Evolutionary conservation across 2,888 invertebrate species (phyloP), one percentile per base, ranked within the genome.

Genomic region (Corbicula japonica): DNA sequence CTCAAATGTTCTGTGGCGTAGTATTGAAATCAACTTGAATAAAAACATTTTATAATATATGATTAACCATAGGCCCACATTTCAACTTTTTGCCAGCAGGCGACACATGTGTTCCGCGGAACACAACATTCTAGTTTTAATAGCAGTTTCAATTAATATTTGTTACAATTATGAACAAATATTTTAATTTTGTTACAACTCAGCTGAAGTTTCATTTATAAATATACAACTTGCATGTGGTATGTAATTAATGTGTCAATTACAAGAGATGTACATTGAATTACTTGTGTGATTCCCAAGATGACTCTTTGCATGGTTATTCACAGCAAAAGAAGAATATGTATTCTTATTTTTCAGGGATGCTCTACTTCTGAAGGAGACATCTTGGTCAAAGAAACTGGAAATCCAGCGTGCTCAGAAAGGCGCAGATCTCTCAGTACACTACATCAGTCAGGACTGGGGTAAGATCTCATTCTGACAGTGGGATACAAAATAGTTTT

Each of bases 361-460:
- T 81, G 70, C 77, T 21, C 46, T 81, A 21, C 79, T 92, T 41
- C 35, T 89, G 30, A 86, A 83, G 68, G 88, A 87, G n/a, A 81
- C 72, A 6, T 54, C 68, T 4, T 89, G 91, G 89, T 82, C 73
- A 15, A 90, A 88, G 54, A 90, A 82, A 62, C 46, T 92, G 18
- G 87, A 88, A 6, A 81, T 92, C 8, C 86, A 75, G 23, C 83
- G 89, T 41, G 89, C 90, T 26, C 48, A 46, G 5, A 85, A 80
- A 58, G 92, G 91, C 52, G 86, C 88, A 30, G 90, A 91, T 65
- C 83, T 93, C 41, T 87, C 54, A 72, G 89, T 92, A 28, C 83
- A 91, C 77, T 85, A 92, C 23, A 89, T 93, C 48, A 93, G 92
- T 80, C 91, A 91, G 69, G 91, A 92, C 26, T 92, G 91, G 88